Base-by-base conservation (phyloP, 92 coral and sea anemone species). In the Porites divaricata region DNA sequence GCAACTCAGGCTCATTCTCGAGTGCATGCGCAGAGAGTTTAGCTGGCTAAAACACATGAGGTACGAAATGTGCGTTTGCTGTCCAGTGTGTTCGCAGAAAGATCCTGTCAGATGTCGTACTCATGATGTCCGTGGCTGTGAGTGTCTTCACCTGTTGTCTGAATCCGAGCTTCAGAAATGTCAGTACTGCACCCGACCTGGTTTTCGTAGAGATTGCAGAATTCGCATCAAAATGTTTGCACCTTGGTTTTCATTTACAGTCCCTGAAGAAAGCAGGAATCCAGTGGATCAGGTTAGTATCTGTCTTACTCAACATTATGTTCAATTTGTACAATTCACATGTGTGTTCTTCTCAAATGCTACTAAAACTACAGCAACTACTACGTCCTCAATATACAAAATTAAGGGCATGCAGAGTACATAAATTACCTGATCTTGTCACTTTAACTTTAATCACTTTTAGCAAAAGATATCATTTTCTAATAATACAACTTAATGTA, bases 41-140 rank as follows among this genome's bases (percentile, higher is more conserved):
- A 35, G 74, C 35, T 87, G 90, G 90, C 83, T 87, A 67, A 73
- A 61, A 23, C 64, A 26, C 49, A 50, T 74, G 76, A 61, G 17
- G 4, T 54, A 54, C 59, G 2, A 54, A 54, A 54, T 54, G 17
- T 54, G 59, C 59, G 59, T 54, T 15, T 54, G 59, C 59, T 54
- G 59, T 8, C 59, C 59, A 13, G 59, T 54, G 14, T 54, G 59
- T 54, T 15, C 59, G 12, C 13, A 54, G 16, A 12, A 1, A 12
- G 1, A 15, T 15, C 0, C 59, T 54, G 17, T 54, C 13, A 54
- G 2, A 12, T 54, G 59, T 15, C 59, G 59, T 54, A 54, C 17
- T 9, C 59, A 54, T 54, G 59, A 54, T 54, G 17, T 54, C 14
- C 59, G 59, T 54, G 59, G 59, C 13, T 54, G 59, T 15, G 59